Evolutionary conservation across 64 coral and sea anemone genomes (phyloP).

Genomic region (Cladopsammia gracilis): DNA sequence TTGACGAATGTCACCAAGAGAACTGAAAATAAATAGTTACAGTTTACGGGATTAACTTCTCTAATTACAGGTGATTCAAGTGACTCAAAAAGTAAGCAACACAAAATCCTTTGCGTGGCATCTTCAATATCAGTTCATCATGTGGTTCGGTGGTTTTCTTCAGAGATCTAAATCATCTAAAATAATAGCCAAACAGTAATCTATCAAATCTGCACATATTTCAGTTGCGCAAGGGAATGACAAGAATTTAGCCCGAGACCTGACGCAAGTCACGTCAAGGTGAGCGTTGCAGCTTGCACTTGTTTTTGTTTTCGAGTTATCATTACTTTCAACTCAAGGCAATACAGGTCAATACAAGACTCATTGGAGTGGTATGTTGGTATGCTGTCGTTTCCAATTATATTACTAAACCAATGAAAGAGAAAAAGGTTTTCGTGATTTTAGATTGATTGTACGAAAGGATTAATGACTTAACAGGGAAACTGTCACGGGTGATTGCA

Average conservation of each 20-base stretch:
- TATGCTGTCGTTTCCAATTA: not conserved
- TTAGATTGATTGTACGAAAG: not conserved
- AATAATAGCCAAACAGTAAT: slow-evolving; percentile 27
- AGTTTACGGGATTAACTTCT: not conserved
- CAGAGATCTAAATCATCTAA: slow-evolving; percentile 20
- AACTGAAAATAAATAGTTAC: not conserved
- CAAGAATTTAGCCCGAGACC: slow-evolving; percentile 16
- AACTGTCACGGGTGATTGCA: slow-evolving; percentile 29
- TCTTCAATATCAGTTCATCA: not conserved
- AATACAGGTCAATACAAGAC: not conserved
- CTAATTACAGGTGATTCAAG: not conserved
- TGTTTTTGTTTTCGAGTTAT: not conserved
- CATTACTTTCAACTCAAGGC: not conserved
- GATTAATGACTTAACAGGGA: slow-evolving; percentile 49
- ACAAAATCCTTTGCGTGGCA: not conserved
- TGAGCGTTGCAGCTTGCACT: not conserved
- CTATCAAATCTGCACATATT: not conserved
- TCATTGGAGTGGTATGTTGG: not conserved
- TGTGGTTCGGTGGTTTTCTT: not conserved
- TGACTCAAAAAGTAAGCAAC: not conserved
- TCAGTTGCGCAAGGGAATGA: slow-evolving; percentile 22
- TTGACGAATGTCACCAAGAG: not conserved
- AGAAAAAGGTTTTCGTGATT: slow-evolving; percentile 45
- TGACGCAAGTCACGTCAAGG: slow-evolving; percentile 16
- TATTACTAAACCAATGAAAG: not conserved